Evolutionary conservation across 2,888 invertebrate genomes (phyloP).

Genomic region (Orthonevra nobilis): DNA sequence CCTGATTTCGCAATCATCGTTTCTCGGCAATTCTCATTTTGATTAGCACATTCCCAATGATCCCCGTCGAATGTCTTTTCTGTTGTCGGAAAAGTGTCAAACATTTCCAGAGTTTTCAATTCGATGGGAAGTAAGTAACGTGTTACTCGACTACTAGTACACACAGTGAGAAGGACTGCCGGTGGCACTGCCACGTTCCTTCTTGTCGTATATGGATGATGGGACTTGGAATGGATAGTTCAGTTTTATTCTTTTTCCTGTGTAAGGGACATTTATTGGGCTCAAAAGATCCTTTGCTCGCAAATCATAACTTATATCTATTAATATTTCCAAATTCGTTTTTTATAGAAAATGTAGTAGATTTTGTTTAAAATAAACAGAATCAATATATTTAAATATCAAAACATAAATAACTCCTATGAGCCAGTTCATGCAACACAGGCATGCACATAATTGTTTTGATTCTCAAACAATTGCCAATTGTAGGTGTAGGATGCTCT

Average conservation of each 20-base stretch:
- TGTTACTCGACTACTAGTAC: conserved; percentile 15
- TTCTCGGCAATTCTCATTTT: not conserved
- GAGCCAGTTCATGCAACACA: no score
- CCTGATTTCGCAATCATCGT: not conserved
- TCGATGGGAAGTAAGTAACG: conserved; percentile 33
- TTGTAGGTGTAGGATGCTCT: conserved; percentile 30
- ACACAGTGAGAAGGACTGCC: conserved; percentile 7
- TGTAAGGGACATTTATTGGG: no score
- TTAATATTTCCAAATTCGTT: no score
- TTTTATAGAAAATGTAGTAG: no score
- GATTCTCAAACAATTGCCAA: conserved; percentile 34
- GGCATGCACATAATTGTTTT: no score
- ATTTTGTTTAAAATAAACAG: no score
- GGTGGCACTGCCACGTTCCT: not conserved
- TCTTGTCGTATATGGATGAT: not conserved
- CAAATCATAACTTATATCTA: no score
- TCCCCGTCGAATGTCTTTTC: conserved; percentile 39
- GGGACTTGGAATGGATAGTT: not conserved
- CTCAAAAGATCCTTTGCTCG: no score
- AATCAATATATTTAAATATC: no score
- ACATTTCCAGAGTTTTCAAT: conserved; percentile 46
- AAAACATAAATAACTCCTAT: no score
- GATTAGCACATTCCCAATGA: conserved; percentile 39
- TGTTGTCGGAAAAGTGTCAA: conserved; percentile 49
- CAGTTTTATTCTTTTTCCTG: conserved; percentile 5